Base-by-base conservation (phyloP, 2,888 invertebrate species). In the Agriopis leucophaearia region DNA sequence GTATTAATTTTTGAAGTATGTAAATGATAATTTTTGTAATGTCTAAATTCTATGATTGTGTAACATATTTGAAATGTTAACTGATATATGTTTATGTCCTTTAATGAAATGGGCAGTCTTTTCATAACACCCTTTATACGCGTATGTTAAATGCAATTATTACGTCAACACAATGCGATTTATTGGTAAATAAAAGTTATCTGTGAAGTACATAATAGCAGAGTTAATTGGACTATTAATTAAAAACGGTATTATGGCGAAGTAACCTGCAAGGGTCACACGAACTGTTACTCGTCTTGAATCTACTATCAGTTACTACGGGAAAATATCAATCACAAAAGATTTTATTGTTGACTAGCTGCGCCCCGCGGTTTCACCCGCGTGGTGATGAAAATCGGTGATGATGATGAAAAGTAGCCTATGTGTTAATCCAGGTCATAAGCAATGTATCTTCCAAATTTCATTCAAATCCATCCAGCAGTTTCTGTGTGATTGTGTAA, bases 111-210 rank as follows among this genome's bases (percentile, higher is more conserved):
- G 27, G 27, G 27, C 27, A 27, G 45, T n/a, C 7, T 45, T 15
- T 45, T 45, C n/a, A 8, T 45, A 6, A n/a, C 45, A 45, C 8
- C 47, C n/a, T 47, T 8, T 16, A 47, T 16, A 45, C 1, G 15
- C n/a, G 15, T 1, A 15, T 45, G n/a, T 45, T n/a, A 45, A n/a
- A n/a, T 15, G n/a, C 8, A 5, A 47, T 15, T 16, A 47, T 47
- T 15, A 47, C 16, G 16, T 47, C 16, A 47, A 47, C 8, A 9
- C 16, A 47, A 1, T 44, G 44, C 16, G 0, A 9, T 47, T 47
- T 47, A 47, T 47, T 47, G 47, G 47, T 16, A 45, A 47, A 47
- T 15, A 9, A 47, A 47, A 16, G 47, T 16, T 47, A 47, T 47
- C 47, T 16, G 44, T 9, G 16, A 47, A 47, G 47, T 47, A 47